Conservation (phyloP, 2,113 vertebrate species). For the Haemorhous mexicanus region DNA sequence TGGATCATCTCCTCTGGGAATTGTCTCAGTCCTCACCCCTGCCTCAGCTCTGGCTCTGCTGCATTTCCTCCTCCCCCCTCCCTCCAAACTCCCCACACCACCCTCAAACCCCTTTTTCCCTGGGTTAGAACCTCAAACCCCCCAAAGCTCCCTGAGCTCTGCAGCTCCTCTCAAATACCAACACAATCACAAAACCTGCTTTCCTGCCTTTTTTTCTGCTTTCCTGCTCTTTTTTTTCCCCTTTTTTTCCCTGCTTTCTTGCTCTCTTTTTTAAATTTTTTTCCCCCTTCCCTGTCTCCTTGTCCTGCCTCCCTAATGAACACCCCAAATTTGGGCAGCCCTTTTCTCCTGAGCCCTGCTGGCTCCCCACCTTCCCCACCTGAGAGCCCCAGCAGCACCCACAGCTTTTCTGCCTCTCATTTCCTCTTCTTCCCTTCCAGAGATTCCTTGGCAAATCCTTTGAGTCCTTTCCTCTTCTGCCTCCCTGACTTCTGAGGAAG, state of each 20-base stretch:
- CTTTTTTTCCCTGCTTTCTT: background rate
- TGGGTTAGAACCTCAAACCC: too few relatives aligned
- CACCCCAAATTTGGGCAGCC: background rate
- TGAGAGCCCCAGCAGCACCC: background rate
- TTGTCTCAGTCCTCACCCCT: accelerated
- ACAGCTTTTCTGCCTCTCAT: background rate
- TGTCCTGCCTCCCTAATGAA: background rate
- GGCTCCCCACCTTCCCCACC: background rate
- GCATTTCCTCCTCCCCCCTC: background rate
- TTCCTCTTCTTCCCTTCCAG: background rate
- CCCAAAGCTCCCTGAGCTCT: background rate
- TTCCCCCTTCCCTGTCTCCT: background rate
- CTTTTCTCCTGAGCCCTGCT: background rate
- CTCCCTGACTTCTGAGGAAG: background rate
- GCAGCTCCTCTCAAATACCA: background rate
- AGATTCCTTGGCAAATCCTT: background rate
- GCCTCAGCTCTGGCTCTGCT: accelerated
- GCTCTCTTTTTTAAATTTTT: background rate
- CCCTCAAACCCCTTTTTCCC: background rate
- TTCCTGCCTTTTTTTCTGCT: background rate
- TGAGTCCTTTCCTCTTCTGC: background rate
- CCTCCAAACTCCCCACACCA: background rate
- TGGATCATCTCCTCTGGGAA: background rate
- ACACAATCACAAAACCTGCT: background rate
- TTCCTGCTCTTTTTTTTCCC: background rate